Percentiles rank a stretch among this genome's conserved stretches.
phyloP scores from a whole-genome alignment of 2,113 vertebrate species.

The Xerus inauris region DNA sequence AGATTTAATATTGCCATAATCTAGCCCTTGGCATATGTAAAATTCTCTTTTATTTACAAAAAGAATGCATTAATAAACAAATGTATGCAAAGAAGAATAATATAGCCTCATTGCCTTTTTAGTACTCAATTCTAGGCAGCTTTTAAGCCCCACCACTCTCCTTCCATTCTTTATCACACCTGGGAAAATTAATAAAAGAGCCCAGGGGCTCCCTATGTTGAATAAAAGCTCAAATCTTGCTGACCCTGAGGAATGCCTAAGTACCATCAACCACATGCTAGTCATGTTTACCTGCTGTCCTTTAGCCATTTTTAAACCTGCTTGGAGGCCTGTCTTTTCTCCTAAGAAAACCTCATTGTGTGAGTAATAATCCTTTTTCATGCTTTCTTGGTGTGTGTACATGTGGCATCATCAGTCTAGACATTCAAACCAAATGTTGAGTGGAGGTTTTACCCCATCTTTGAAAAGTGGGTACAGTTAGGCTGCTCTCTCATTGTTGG shows the following conservation, averaged over 20 bases:
- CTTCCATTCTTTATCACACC: no score
- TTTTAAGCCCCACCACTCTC: not conserved
- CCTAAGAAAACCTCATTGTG: not conserved
- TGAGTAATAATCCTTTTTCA: not conserved
- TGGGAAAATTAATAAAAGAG: not conserved
- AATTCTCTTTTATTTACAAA: not conserved
- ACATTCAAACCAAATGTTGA: not conserved
- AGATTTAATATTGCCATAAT: not conserved
- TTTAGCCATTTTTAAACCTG: not conserved
- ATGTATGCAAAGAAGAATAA: not conserved
- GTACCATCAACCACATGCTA: not conserved
- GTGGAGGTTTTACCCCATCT: no score
- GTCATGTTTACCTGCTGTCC: not conserved
- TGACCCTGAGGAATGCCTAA: not conserved
- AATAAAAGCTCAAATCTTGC: not conserved
- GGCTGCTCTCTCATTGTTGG: not conserved
- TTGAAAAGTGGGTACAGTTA: not conserved
- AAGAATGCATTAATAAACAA: not conserved
- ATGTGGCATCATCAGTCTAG: not conserved
- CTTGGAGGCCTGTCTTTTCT: not conserved
- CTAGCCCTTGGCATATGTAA: not conserved
- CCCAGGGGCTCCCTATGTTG: accelerated
- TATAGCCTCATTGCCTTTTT: not conserved
- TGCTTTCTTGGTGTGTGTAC: not conserved
- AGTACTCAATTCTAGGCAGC: not conserved